These are phyloP conservation scores for Elgaria multicarinata DNA, from an alignment of 2,113 vertebrate species.

Conservation along the genomic window DNA sequence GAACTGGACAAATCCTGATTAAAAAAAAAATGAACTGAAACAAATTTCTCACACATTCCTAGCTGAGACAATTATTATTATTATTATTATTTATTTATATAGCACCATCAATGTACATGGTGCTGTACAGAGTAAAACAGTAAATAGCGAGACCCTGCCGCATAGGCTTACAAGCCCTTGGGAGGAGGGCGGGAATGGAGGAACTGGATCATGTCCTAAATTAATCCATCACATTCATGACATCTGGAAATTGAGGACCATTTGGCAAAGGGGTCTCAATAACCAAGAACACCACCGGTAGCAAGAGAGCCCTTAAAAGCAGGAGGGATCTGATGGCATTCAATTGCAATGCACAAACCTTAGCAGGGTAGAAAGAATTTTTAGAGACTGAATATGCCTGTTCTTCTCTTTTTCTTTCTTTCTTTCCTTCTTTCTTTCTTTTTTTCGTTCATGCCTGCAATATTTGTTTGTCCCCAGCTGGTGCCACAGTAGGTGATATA, in stretches of 20 bases:
- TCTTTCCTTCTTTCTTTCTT: slow-evolving; percentile 61
- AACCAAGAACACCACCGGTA: not conserved
- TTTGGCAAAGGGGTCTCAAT: slow-evolving; percentile 5
- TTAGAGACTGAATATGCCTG: slow-evolving; percentile 70
- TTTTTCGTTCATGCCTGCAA: slow-evolving; percentile 53
- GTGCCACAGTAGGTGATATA: slow-evolving; percentile 64
- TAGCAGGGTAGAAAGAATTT: slow-evolving; percentile 64
- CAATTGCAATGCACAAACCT: slow-evolving; percentile 19
- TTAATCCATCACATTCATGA: not conserved
- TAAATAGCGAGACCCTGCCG: too few relatives aligned
- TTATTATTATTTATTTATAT: too few relatives aligned
- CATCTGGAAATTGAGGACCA: not conserved
- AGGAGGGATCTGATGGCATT: slow-evolving; percentile 19
- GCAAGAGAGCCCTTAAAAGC: slow-evolving; percentile 7
- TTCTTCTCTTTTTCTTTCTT: slow-evolving; percentile 28
- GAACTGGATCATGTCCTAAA: not conserved
- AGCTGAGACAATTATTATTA: too few relatives aligned
- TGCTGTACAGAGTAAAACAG: too few relatives aligned
- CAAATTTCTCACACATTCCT: too few relatives aligned
- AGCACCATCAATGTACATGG: too few relatives aligned
- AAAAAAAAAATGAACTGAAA: too few relatives aligned
- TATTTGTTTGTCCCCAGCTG: slow-evolving; percentile 73
- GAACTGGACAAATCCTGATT: too few relatives aligned
- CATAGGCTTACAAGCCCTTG: too few relatives aligned
- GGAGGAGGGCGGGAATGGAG: not conserved